phyloP scores from a whole-genome alignment of 2,113 vertebrate genomes.

The rabbit (Oryctolagus cuniculus) region mOryCun1.1 NC_091443.1:45307501-45308000 shows the following conservation, averaged over 20 bases:
- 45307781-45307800: constrained; percentile 18
- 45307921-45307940: constrained; percentile 9
- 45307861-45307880: neutral
- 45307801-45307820: constrained; percentile 4
- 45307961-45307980: neutral
- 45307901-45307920: neutral
- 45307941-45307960: neutral
- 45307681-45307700: neutral
- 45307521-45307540: neutral
- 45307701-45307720: constrained; percentile 3
- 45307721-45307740: neutral
- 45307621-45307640: neutral
- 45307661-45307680: constrained; percentile 21
- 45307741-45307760: neutral
- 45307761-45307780: neutral
- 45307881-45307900: constrained; percentile 24
- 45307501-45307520: neutral
- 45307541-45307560: neutral
- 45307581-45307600: neutral
- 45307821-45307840: neutral
- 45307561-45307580: neutral
- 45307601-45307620: neutral
- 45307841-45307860: neutral
- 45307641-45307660: neutral
- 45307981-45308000: constrained; percentile 26